A percentile compares a stretch with the other conserved stretches of the same genome.
Conservation (phyloP, 2,797 vertebrate genomes). For the Muscicapa comitata region DNA sequence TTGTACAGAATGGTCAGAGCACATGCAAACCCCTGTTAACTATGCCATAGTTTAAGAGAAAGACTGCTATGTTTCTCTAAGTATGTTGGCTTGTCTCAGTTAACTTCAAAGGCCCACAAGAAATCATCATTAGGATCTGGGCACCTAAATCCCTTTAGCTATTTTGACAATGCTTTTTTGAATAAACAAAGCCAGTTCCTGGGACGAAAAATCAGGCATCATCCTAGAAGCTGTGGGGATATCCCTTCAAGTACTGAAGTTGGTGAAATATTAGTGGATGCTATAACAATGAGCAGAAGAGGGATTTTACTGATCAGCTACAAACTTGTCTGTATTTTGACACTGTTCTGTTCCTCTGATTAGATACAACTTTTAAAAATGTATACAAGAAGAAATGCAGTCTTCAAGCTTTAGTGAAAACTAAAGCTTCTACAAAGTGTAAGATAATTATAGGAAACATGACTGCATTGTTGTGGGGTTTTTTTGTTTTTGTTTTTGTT, state of each 20-base stretch:
- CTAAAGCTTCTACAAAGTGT: background rate
- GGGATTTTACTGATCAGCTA: background rate
- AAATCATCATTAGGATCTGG: background rate
- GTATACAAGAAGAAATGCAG: background rate
- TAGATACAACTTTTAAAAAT: background rate
- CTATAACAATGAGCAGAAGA: background rate
- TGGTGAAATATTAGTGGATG: background rate
- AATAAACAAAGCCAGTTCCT: background rate
- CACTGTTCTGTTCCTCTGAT: background rate
- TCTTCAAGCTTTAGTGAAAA: background rate
- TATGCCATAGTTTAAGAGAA: background rate
- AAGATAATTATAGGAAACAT: background rate
- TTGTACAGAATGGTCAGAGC: background rate
- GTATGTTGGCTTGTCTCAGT: background rate
- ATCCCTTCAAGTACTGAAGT: background rate
- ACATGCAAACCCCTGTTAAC: background rate
- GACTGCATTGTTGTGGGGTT: background rate
- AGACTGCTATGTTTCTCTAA: background rate
- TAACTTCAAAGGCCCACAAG: background rate
- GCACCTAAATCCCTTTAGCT: background rate
- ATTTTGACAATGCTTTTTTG: background rate
- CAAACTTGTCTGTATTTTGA: background rate
- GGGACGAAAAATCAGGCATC: background rate
- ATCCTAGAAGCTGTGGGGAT: background rate
- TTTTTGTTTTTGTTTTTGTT: too few relatives aligned